Base-by-base conservation (phyloP, 1,140 invertebrate genomes). In the Chionoecetes opilio region DNA sequence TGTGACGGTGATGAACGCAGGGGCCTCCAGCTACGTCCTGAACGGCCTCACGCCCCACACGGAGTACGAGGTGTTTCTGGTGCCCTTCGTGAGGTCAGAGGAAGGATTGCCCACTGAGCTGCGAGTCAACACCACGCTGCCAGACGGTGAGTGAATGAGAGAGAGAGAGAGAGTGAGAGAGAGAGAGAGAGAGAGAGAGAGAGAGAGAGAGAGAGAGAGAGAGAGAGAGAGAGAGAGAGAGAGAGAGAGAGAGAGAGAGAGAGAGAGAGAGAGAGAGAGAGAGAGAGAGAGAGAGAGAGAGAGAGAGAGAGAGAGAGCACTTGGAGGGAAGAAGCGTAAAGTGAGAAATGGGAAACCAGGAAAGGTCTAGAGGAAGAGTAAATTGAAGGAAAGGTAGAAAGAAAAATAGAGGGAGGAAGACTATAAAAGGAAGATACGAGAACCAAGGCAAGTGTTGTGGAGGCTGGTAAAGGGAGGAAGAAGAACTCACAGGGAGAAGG, bases 61-160 rank as follows among this genome's bases (percentile, higher is more conserved):
- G 3, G 97, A 97, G 96, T 98, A 98, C 96, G 97, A 97, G 95
- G 97, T 97, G 91, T 97, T 97, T 92, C 96, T 97, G 86, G 97
- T 97, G 26, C 97, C 97, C 95, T 98, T 97, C 97, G 97, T 97
- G 93, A 96, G 97, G 53, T 97, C 97, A 17, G 96, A 97, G 8
- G 97, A 97, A 32, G 97, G 97, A 6, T 96, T 96, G 53, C 97
- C 97, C 14, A 95, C 96, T 0, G 93, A 94, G 29, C 82, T 96
- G 17, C 75, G 94, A 11, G 91, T 91, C 82, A 96, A 96, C 84
- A 96, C 94, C 5, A 96, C 95, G 11, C 85, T 95, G 6, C 93
- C 93, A 32, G 95, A 95, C 32, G 96, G 95, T 96, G 35, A 95
- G 96, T 92, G 86, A 14, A 37, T n/a, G 84, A 11, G 84, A 11